Base-by-base conservation (phyloP, 2,797 vertebrate genomes). In the Pogonophryne albipinna region DNA sequence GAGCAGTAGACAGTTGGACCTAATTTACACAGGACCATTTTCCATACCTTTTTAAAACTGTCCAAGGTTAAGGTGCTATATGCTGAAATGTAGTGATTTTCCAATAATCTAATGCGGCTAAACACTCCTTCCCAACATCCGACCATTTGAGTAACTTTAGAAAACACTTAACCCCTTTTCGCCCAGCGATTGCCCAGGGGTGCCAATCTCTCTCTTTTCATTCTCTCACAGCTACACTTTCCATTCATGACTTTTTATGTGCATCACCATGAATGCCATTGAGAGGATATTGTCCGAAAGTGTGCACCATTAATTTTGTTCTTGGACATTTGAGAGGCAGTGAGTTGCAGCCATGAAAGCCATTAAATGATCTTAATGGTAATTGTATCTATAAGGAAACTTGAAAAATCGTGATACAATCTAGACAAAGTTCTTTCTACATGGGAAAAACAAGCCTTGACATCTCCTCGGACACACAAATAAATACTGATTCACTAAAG, bases 381-480 rank as follows among this genome's bases (percentile, higher is more conserved):
- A 31, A 12, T 27, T 55, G 53, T n/a, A 47, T 9, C 31, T 11
- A 38, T 41, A 12, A 42, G 49, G 4, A 38, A 66, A 53, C 7
- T 38, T 38, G 34, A 38, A 34, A 38, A 38, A 38, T 38, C 6
- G 6, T 38, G 34, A 38, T 14, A 23, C n/a, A 44, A 14, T 51
- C 20, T 46, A 15, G 27, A 0, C 34, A 0, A n/a, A 42, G 1
- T 27, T 64, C 8, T 51, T 59, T 15, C 6, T 7, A 19, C 12
- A 57, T 44, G 45, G 59, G 38, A 49, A 8, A 27, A 44, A 78
- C 23, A 61, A 38, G 10, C 52, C 41, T 42, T 27, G 50, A 71
- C 15, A 19, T 75, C 15, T 57, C 27, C 45, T 5, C 41, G n/a
- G 34, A 46, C 17, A 68, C 59, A 77, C 8, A 49, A 53, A 76